These are phyloP conservation scores for Tiliqua scincoides DNA, from an alignment of 2,113 vertebrate species.

Conservation along the genomic window DNA sequence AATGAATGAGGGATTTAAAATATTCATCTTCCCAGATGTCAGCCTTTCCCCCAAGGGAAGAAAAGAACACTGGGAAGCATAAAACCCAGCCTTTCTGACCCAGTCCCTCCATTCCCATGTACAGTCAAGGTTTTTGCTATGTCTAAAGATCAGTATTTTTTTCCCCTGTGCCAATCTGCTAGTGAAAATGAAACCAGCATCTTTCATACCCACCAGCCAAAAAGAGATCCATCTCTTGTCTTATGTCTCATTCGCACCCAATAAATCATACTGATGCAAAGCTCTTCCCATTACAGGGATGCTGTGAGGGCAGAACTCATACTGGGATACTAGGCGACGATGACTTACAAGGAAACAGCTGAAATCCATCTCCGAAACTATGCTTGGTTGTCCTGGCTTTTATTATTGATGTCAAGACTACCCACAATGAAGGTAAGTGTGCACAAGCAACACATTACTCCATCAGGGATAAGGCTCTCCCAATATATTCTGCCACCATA, in stretches of 20 bases:
- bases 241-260: background rate
- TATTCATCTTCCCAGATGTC: background rate
- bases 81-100: background rate
- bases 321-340: background rate
- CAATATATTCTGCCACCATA: background rate
- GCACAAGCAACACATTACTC: background rate
- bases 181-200: background rate
- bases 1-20: background rate
- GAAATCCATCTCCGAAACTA: background rate
- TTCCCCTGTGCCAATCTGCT: conserved; percentile 2
- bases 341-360: background rate
- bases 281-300: background rate
- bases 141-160: background rate
- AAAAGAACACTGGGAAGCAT: background rate
- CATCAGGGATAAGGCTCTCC: background rate
- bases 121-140: accelerated
- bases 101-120: accelerated
- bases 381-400: background rate
- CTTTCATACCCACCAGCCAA: background rate
- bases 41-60: conserved; percentile 25
- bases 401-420: background rate
- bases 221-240: background rate
- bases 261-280: background rate
- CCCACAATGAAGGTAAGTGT: background rate
- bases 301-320: background rate